Evolutionary conservation across 2,888 invertebrate species (phyloP), one percentile per base, ranked within the genome.

Genomic region (Polymixis lichenea): DNA sequence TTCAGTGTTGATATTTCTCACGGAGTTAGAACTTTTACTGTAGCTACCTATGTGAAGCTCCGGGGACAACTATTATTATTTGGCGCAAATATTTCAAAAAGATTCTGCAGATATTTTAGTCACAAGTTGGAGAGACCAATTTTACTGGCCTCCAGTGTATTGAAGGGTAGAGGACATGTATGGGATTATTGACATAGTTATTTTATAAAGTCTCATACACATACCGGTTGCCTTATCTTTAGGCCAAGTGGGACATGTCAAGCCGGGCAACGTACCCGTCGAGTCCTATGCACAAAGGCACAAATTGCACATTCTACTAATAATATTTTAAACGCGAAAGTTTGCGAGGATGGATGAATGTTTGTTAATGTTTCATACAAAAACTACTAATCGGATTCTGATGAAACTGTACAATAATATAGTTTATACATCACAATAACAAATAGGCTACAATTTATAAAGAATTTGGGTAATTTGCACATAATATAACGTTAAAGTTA

Each of bases 1-100:
- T 64, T 62, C n/a, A 32, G 17, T 49, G 11, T 65, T 19, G 32
- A 38, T 25, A n/a, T 46, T 60, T 19, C 15, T 65, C 53, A 38
- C 6, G 6, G 58, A 77, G 13, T 58, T 46, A 5, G 8, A 60
- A 72, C 25, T 65, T 76, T 62, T 55, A 25, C 22, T 32, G 15
- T 38, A 53, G 17, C 11, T 55, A 38, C 25, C 15, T 55, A 32
- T 61, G 25, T 22, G 11, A 19, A 38, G 38, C n/a, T 77, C n/a
- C 19, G 22, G 15, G 43, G 55, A 61, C n/a, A 8, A 25, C n/a
- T 61, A 28, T 56, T 67, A 55, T 19, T 17, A 25, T 0, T 9
- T 15, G 32, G n/a, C 9, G n/a, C 25, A 56, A 75, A 25, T 38
- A 75, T 51, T 49, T 49, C 25, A 56, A 22, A 64, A 72, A 38